phyloP scores from a whole-genome alignment of 2,113 vertebrate species.

The Prinia subflava region DNA sequence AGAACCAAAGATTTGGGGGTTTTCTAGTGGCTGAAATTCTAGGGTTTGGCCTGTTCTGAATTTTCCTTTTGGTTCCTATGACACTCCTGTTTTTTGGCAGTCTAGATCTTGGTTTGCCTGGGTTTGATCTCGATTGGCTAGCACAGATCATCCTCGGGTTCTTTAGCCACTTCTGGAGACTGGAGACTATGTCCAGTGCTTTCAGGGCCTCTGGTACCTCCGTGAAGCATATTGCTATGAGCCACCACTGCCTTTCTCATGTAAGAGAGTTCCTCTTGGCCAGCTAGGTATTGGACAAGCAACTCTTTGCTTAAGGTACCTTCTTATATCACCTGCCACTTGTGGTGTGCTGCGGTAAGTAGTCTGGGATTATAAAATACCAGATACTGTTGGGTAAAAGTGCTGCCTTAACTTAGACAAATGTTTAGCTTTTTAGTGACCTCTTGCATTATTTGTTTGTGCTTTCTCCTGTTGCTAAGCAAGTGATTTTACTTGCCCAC shows the following conservation, averaged over 20 bases:
- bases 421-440: conserved; percentile 34
- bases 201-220: conserved; percentile 73
- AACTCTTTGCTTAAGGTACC: conserved; percentile 89
- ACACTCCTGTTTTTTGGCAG: conserved; percentile 89
- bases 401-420: conserved; percentile 9
- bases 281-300: conserved; percentile 87
- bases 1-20: conserved; percentile 70
- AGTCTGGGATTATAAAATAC: conserved; percentile 81
- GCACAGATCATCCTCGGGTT: conserved; percentile 95
- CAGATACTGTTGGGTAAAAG: conserved; percentile 57
- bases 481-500: neutral
- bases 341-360: conserved; percentile 85
- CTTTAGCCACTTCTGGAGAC: conserved; percentile 74
- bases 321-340: conserved; percentile 66
- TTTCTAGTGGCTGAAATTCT: conserved; percentile 73
- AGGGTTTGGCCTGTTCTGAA: conserved; percentile 88
- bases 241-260: conserved; percentile 72
- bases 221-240: conserved; percentile 67
- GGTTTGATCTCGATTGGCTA: conserved; percentile 88
- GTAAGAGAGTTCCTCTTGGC: conserved; percentile 74
- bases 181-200: conserved; percentile 73
- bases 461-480: neutral
- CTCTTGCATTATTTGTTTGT: conserved; percentile 34
- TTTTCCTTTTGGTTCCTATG: conserved; percentile 94
- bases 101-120: conserved; percentile 92